Percentiles rank a stretch among this genome's conserved stretches.
Evolutionary conservation across 1,140 invertebrate genomes (phyloP).

Genomic region (Pseudachorutes palmiensis): DNA sequence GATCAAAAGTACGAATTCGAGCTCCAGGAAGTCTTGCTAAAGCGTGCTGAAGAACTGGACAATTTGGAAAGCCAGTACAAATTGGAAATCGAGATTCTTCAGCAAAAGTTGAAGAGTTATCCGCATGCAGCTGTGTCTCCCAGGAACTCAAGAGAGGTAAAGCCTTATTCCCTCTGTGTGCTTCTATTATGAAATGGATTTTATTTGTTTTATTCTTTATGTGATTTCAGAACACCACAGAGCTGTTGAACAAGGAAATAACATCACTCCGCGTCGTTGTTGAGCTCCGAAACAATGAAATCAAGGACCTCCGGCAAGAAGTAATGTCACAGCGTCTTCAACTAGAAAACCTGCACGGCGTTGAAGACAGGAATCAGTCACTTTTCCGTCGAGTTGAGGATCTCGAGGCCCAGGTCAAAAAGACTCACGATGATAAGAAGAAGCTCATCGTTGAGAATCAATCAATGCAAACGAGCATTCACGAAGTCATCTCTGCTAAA

Average conservation of each 20-base stretch:
- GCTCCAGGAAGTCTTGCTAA: neutral
- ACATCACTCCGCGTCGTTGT: constrained; percentile 30
- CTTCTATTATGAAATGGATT: too few species aligned
- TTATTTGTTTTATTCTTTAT: neutral
- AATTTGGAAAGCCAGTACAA: neutral
- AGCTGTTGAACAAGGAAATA: constrained; percentile 30
- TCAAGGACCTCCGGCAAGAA: constrained; percentile 24
- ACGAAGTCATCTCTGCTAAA: constrained; percentile 13
- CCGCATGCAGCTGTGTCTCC: neutral
- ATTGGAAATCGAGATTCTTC: neutral
- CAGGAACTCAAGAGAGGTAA: neutral
- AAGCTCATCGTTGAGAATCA: constrained; percentile 21
- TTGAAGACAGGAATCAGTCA: constrained; percentile 23
- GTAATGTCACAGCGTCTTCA: constrained; percentile 16
- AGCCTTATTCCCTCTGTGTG: too few species aligned
- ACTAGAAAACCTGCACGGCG: constrained; percentile 18
- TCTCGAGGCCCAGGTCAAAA: constrained; percentile 31
- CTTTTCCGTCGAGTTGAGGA: constrained; percentile 29
- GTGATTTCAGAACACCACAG: constrained; percentile 22
- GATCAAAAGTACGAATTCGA: neutral
- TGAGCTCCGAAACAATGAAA: constrained; percentile 29
- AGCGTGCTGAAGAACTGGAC: neutral
- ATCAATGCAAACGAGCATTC: constrained; percentile 10
- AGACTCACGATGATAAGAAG: constrained; percentile 26
- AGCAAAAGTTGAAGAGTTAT: neutral